phyloP scores from a whole-genome alignment of 2,797 vertebrate genomes.

The Dicrostonyx torquatus region DNA sequence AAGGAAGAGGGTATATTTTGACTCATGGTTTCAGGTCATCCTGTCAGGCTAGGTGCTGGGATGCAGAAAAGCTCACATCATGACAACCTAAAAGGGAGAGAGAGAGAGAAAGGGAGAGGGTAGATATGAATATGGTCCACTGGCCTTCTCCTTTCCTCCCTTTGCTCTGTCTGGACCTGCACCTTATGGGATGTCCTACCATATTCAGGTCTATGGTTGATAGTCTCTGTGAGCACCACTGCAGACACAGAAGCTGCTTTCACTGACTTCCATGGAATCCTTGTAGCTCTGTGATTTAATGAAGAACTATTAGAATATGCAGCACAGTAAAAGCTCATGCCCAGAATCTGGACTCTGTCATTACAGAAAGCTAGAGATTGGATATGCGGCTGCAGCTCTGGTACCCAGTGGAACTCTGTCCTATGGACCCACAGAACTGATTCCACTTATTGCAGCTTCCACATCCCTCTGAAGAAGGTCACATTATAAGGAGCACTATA shows the following conservation, averaged over 20 bases:
- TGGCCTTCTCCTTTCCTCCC: not conserved
- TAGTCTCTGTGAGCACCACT: not conserved
- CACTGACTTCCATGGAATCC: not conserved
- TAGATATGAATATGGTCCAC: not conserved
- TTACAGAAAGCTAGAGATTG: not conserved
- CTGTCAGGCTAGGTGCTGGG: no score
- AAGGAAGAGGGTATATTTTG: not conserved
- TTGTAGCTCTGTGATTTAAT: not conserved
- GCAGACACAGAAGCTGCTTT: not conserved
- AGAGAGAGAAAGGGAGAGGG: not conserved
- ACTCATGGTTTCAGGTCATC: not conserved
- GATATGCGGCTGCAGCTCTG: fast-evolving
- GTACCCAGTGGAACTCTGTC: not conserved
- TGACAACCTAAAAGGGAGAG: not conserved
- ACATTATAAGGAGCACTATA: not conserved
- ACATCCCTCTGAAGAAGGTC: not conserved
- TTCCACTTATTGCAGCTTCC: not conserved
- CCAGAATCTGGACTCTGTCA: not conserved
- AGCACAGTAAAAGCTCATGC: not conserved
- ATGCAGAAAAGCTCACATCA: not conserved
- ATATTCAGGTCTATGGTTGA: not conserved
- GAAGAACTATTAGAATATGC: not conserved
- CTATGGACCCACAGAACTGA: no score
- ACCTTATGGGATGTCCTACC: no score
- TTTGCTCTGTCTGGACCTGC: not conserved